Evolutionary conservation across 2,888 invertebrate genomes (phyloP).

Genomic region (Ptychoptera albimana): DNA sequence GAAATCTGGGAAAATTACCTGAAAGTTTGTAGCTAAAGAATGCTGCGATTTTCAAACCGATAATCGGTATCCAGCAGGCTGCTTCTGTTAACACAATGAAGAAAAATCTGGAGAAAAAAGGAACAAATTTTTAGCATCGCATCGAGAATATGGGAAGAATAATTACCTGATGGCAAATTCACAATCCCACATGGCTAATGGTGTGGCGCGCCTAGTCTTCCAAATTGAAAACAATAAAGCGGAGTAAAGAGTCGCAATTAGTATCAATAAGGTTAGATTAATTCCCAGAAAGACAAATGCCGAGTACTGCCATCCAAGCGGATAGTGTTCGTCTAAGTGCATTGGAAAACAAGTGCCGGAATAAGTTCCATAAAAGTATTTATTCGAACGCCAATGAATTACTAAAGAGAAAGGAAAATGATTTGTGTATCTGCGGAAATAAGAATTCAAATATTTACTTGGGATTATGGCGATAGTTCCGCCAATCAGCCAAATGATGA

Average conservation of each 20-base stretch:
- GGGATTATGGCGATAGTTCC: conserved; percentile 45
- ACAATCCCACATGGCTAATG: conserved; percentile 39
- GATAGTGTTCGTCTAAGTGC: conserved; percentile 49
- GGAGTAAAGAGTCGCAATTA: conserved; percentile 41
- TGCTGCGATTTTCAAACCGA: conserved; percentile 43
- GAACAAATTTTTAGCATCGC: too few species aligned
- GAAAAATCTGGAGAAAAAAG: conserved; percentile 43
- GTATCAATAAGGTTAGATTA: conserved; percentile 39
- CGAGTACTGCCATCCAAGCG: conserved; percentile 54
- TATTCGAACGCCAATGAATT: conserved; percentile 40
- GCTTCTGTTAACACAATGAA: conserved; percentile 53
- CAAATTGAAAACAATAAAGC: conserved; percentile 47
- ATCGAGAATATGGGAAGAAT: neutral
- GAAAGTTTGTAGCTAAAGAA: conserved; percentile 37
- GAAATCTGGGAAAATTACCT: conserved; percentile 26
- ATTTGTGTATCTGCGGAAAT: conserved; percentile 11
- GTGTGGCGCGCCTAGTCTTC: conserved; percentile 41
- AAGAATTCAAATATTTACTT: conserved; percentile 2
- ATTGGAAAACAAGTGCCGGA: conserved; percentile 55
- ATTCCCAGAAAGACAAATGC: conserved; percentile 51
- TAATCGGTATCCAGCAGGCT: conserved; percentile 56
- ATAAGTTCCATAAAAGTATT: conserved; percentile 43
- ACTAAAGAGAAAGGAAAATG: conserved; percentile 15
- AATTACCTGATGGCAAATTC: conserved; percentile 38
- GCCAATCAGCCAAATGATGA: conserved; percentile 43